A percentile compares a stretch with the other conserved stretches of the same genome.
phyloP scores from a whole-genome alignment of 2,888 invertebrate genomes.

The Petrophora chlorosata region DNA sequence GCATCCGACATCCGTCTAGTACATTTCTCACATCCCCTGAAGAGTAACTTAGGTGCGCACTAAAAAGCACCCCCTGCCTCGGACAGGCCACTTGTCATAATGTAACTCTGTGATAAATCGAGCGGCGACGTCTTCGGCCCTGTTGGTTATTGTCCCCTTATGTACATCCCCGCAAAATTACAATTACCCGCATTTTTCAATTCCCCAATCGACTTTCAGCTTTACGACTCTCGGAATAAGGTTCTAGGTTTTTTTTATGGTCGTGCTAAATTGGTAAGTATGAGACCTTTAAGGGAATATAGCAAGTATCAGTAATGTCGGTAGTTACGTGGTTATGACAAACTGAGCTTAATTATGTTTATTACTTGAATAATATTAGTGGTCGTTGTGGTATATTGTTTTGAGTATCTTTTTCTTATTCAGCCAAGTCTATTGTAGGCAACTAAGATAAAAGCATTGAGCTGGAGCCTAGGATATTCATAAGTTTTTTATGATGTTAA shows the following conservation, averaged over 20 bases:
- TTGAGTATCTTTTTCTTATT: slow-evolving; percentile 15
- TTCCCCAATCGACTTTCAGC: slow-evolving; percentile 23
- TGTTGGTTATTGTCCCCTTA: slow-evolving; percentile 78
- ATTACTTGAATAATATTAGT: slow-evolving; percentile 46
- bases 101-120: slow-evolving; percentile 77
- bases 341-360: slow-evolving; percentile 70
- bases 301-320: slow-evolving; percentile 58
- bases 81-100: slow-evolving; percentile 79
- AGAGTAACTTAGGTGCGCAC: slow-evolving; percentile 51
- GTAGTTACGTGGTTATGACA: slow-evolving; percentile 71
- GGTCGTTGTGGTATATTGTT: slow-evolving; percentile 31
- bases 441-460: no score
- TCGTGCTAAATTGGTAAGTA: slow-evolving; percentile 24
- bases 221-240: slow-evolving; percentile 7
- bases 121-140: slow-evolving; percentile 71
- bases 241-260: neutral
- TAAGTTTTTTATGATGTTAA: no score
- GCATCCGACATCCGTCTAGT: neutral
- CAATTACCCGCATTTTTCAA: neutral
- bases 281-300: slow-evolving; percentile 55
- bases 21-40: slow-evolving; percentile 31
- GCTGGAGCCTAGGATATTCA: no score
- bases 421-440: no score
- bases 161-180: slow-evolving; percentile 46
- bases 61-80: slow-evolving; percentile 76